Evolutionary conservation across 2,888 invertebrate species (phyloP).

Genomic region (Seladonia tumulorum): DNA sequence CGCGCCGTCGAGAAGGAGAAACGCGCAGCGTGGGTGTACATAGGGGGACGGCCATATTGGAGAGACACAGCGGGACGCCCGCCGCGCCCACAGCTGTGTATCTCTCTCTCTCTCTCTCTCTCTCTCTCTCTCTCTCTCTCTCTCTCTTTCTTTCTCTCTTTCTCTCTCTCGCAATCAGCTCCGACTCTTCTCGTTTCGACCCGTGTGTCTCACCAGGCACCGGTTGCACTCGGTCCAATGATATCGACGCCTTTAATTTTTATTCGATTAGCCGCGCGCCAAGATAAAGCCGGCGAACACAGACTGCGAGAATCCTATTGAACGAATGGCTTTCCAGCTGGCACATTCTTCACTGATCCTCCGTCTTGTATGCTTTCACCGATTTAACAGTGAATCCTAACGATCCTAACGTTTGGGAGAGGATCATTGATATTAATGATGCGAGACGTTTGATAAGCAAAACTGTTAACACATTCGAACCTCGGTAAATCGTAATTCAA

Average conservation of each 20-base stretch:
- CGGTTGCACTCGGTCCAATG: slow-evolving; percentile 33
- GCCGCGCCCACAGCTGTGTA: slow-evolving; percentile 79
- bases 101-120: background rate
- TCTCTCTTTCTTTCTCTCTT: slow-evolving; percentile 34
- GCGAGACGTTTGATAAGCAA: background rate
- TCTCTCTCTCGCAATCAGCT: slow-evolving; percentile 22
- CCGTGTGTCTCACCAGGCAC: slow-evolving; percentile 57
- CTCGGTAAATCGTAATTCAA: too few relatives aligned
- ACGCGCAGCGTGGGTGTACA: slow-evolving; percentile 76
- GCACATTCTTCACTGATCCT: background rate
- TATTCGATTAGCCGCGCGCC: slow-evolving; percentile 53
- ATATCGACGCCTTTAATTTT: slow-evolving; percentile 63
- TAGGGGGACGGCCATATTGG: slow-evolving; percentile 79
- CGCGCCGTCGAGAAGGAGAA: slow-evolving; percentile 27
- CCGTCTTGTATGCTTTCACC: background rate
- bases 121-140: background rate
- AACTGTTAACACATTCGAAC: too few relatives aligned
- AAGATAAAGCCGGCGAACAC: slow-evolving; percentile 1
- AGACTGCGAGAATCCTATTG: slow-evolving; percentile 15
- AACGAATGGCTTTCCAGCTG: background rate
- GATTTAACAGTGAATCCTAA: background rate
- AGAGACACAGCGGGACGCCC: slow-evolving; percentile 79
- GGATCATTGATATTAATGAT: background rate
- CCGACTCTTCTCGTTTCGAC: slow-evolving; percentile 25
- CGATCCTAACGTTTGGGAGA: background rate